Evolutionary conservation across 2,888 invertebrate species (phyloP).

Genomic region (Charanyca ferruginea): DNA sequence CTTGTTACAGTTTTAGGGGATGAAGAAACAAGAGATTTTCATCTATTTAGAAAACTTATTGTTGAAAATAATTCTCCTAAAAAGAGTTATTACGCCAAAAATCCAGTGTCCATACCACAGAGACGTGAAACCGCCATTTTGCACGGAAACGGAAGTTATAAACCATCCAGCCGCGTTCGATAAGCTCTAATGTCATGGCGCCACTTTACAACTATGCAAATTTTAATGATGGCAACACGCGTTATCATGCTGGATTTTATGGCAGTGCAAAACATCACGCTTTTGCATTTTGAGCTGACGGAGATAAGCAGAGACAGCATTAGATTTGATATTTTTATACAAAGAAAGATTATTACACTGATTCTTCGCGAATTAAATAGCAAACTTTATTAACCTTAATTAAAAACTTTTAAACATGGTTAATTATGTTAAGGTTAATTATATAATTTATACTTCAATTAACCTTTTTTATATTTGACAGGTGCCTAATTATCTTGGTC

Average conservation of each 20-base stretch:
- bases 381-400: too few species aligned
- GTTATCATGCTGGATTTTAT: constrained; percentile 41
- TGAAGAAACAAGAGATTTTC: too few species aligned
- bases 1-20: too few species aligned
- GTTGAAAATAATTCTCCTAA: not conserved
- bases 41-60: not conserved
- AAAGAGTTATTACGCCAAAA: constrained; percentile 30
- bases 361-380: not conserved
- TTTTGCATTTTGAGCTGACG: not conserved
- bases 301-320: not conserved
- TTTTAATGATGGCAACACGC: constrained; percentile 58
- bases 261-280: constrained; percentile 21
- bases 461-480: too few species aligned
- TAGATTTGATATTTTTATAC: too few species aligned
- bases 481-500: too few species aligned
- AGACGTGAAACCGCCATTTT: constrained; percentile 56
- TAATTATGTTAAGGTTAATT: too few species aligned
- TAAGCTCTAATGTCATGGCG: constrained; percentile 72
- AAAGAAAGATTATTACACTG: too few species aligned
- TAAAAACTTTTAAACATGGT: too few species aligned
- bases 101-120: constrained; percentile 49
- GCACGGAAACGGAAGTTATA: constrained; percentile 71
- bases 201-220: constrained; percentile 65
- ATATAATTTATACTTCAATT: too few species aligned
- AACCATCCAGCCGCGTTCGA: constrained; percentile 71